These are phyloP conservation scores for Blastobasis lacticolella DNA, from an alignment of 2,888 invertebrate genomes.

Conservation along the genomic window DNA sequence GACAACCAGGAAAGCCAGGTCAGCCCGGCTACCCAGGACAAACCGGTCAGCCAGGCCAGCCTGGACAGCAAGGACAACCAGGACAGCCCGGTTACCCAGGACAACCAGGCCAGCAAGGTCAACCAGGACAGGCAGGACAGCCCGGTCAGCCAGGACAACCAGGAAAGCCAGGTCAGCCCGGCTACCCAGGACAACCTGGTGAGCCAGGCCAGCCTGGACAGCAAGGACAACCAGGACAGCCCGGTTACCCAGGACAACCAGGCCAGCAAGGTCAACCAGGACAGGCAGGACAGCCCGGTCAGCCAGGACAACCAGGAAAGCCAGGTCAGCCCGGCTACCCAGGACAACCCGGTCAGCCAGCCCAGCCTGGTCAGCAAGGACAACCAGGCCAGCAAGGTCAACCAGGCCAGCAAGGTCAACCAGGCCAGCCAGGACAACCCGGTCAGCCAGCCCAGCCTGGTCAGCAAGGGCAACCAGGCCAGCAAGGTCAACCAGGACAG, in stretches of 20 bases:
- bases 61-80: conserved; percentile 25
- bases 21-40: conserved; percentile 23
- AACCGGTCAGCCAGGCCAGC: conserved; percentile 23
- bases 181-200: conserved; percentile 12
- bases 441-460: conserved; percentile 11
- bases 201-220: conserved; percentile 13
- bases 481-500: conserved; percentile 24
- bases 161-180: conserved; percentile 9
- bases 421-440: conserved; percentile 8
- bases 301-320: conserved; percentile 22
- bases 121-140: conserved; percentile 16
- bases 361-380: conserved; percentile 14
- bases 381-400: conserved; percentile 14
- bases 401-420: conserved; percentile 12
- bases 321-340: conserved; percentile 20
- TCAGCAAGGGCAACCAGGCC: conserved; percentile 14
- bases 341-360: conserved; percentile 14
- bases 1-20: conserved; percentile 11
- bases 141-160: conserved; percentile 5
- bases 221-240: conserved; percentile 21
- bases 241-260: conserved; percentile 11
- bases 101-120: conserved; percentile 17
- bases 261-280: conserved; percentile 27
- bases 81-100: conserved; percentile 19
- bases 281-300: conserved; percentile 17